Evolutionary conservation across 2,888 invertebrate species (phyloP), one percentile per base, ranked within the genome.

Genomic region (Diloba caeruleocephala): DNA sequence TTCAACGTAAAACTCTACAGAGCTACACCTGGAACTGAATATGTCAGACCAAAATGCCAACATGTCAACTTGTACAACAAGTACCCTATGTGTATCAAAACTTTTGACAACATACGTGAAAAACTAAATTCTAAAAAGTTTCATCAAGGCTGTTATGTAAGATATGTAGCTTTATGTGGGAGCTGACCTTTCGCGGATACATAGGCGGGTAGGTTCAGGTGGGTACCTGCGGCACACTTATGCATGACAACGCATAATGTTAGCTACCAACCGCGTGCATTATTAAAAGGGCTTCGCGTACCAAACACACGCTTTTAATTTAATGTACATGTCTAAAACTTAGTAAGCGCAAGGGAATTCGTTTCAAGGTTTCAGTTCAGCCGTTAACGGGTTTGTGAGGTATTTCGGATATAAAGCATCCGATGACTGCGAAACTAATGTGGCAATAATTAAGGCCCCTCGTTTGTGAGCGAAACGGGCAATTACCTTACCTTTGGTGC

Each of bases 221-320:
- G 29, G 44, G 46, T 55, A 63, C 56, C 54, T 58, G 56, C 61
- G 54, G 69, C 66, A 71, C 62, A 55, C 54, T 75, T 70, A 79
- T 81, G 84, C 84, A 87, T 85, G 85, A 81, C 84, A 79, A 79
- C 86, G 85, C 86, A 84, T 87, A 80, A 74, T 74, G 65, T 54
- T 60, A 55, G 71, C 65, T 72, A 67, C 68, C 73, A 54, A 60
- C 53, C 41, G 61, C 70, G 43, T 89, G 85, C 85, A 89, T 89
- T 88, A 88, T 87, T 88, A 85, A 89, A 74, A 62, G 66, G 65
- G 76, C 64, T 71, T 68, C 64, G 74, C 71, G 74, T 59, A 78
- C 76, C 67, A 78, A 81, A 72, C 69, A 52, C 63, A 53, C 59
- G 73, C 81, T 79, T 82, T 84, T 81, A 81, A 85, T 86, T 81